phyloP scores from a whole-genome alignment of 2,113 vertebrate genomes.

The Tachysurus fulvidraco region DNA sequence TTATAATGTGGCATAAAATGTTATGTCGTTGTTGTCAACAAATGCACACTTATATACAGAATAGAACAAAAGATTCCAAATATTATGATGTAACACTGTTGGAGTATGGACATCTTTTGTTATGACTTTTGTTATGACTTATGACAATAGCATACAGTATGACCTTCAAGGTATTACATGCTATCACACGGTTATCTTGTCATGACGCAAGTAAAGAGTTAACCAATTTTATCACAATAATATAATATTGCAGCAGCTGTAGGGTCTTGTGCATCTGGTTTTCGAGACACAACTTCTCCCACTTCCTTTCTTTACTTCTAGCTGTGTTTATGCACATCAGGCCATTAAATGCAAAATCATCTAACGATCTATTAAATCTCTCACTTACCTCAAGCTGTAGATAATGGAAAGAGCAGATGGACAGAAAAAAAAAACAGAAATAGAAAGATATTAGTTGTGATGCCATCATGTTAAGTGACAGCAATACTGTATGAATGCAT shows the following conservation, averaged over 20 bases:
- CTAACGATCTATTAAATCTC: slow-evolving; percentile 24
- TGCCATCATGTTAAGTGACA: slow-evolving; percentile 46
- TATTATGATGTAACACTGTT: not conserved
- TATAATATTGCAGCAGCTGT: not conserved
- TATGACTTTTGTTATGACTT: not conserved
- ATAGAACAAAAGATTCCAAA: not conserved
- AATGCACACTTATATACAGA: no score
- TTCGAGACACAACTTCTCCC: not conserved
- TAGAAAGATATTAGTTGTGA: slow-evolving; percentile 33
- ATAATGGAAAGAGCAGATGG: slow-evolving; percentile 36
- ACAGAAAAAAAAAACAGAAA: slow-evolving; percentile 14
- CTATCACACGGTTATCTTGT: not conserved
- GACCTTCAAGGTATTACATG: no score
- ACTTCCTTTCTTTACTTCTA: not conserved
- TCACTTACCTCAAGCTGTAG: slow-evolving; percentile 64
- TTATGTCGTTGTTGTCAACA: not conserved
- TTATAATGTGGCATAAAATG: not conserved
- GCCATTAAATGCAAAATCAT: not conserved
- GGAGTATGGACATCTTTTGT: not conserved
- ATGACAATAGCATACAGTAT: not conserved
- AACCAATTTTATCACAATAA: not conserved
- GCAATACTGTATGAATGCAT: slow-evolving; percentile 29
- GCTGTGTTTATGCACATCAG: not conserved
- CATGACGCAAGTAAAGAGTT: not conserved
- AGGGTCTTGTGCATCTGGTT: no score